Evolutionary conservation across 2,797 vertebrate species (phyloP).

Genomic region (Acanthurus lineatus): DNA sequence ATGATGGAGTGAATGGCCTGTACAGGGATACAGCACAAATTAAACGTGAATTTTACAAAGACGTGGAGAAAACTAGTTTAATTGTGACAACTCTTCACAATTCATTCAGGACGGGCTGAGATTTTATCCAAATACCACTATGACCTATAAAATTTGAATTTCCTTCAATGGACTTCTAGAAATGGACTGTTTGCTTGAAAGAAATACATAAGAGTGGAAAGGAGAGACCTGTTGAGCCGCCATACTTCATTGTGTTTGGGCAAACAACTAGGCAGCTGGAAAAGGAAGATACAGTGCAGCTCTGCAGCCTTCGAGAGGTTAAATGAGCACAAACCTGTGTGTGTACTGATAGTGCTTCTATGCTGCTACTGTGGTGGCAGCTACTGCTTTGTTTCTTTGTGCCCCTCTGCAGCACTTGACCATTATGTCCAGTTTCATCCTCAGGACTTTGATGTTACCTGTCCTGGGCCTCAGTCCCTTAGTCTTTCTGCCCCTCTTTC

Average conservation of each 20-base stretch:
- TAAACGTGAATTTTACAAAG: too few species aligned
- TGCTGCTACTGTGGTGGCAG: slow-evolving; percentile 48
- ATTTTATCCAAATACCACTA: slow-evolving; percentile 5
- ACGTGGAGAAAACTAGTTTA: background rate
- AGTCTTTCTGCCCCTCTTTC: slow-evolving; percentile 13
- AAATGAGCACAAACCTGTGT: slow-evolving; percentile 63
- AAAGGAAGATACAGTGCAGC: slow-evolving; percentile 54
- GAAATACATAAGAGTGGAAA: slow-evolving; percentile 9
- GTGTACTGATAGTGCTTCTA: slow-evolving; percentile 58
- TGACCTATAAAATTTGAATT: slow-evolving; percentile 5
- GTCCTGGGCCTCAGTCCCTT: slow-evolving; percentile 16
- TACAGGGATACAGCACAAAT: background rate
- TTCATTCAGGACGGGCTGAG: background rate
- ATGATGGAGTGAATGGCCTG: background rate
- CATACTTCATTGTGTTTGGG: slow-evolving; percentile 41
- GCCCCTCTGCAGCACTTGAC: slow-evolving; percentile 56
- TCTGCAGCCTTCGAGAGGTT: slow-evolving; percentile 50
- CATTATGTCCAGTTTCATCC: slow-evolving; percentile 64
- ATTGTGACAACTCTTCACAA: background rate
- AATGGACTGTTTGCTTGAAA: slow-evolving; percentile 19
- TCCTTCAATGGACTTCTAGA: slow-evolving; percentile 3
- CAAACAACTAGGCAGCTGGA: slow-evolving; percentile 50
- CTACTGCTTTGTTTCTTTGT: slow-evolving; percentile 60
- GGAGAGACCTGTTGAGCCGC: slow-evolving; percentile 46
- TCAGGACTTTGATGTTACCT: slow-evolving; percentile 59